Base-by-base conservation (phyloP, 2,888 invertebrate species). In the Andricus quercusramuli region DNA sequence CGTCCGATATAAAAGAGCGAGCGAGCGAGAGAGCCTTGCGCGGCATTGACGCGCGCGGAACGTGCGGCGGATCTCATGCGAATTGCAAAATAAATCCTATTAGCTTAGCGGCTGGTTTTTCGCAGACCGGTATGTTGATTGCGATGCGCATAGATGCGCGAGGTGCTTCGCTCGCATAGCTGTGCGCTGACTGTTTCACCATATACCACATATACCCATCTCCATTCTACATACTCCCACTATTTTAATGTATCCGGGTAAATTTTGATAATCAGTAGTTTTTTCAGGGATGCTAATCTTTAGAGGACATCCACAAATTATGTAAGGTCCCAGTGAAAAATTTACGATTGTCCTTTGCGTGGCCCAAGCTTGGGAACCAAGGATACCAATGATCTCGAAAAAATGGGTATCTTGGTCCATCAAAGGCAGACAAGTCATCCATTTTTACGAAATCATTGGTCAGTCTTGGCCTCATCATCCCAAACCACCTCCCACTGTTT, bases 71-170 rank as follows among this genome's bases (percentile, higher is more conserved):
- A 83, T 83, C 82, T 84, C 83, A 80, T 80, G 80, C 82, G 84
- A 85, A 84, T 85, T 83, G 85, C 85, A 81, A 85, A 85, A 85
- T 86, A 87, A 88, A 88, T 89, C 85, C 88, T 86, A 86, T 85
- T 87, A 83, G 86, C 79, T 81, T 79, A 37, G 47, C 68, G 32
- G 80, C 77, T 79, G 66, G 82, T 85, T 87, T 87, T 85, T 84
- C 81, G 79, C 78, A 32, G 78, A 79, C 85, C 83, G 87, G 87
- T 87, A 87, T 87, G 87, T 87, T 87, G 87, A 87, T 87, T 87
- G 86, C 87, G 86, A 86, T 87, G 86, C 84, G 82, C 84, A 70
- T 83, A 79, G 80, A 82, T 70, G 80, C 80, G 84, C 85, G 84
- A 85, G 86, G 78, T 84, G 86, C 85, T 78, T 81, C 81, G 85